phyloP scores from a whole-genome alignment of 1,140 invertebrate genomes.

The Halyomorpha halys region DNA sequence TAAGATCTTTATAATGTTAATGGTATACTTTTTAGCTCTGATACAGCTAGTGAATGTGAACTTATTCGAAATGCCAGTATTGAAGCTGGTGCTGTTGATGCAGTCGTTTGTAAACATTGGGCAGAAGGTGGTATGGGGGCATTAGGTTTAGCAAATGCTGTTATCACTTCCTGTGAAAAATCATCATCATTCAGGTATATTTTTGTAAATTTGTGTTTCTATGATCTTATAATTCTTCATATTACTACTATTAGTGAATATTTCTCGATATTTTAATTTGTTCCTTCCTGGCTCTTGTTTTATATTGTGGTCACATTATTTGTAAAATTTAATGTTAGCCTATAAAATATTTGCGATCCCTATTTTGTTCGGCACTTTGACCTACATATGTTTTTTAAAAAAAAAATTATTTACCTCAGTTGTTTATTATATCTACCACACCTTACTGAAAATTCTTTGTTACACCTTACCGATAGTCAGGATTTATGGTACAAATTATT shows the following conservation, averaged over 20 bases:
- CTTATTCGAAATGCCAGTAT: constrained; percentile 62
- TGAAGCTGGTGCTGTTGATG: constrained; percentile 72
- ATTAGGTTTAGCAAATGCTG: constrained; percentile 70
- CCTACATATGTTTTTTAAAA: too few relatives aligned
- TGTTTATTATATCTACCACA: too few relatives aligned
- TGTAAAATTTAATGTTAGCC: background rate
- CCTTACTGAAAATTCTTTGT: too few relatives aligned
- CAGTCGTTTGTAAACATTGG: constrained; percentile 85
- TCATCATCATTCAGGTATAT: constrained; percentile 40
- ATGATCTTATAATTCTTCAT: too few relatives aligned
- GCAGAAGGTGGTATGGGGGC: constrained; percentile 83
- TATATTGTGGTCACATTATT: background rate
- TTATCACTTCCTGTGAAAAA: constrained; percentile 60
- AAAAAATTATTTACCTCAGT: too few relatives aligned
- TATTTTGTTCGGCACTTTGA: background rate
- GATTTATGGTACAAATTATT: too few relatives aligned
- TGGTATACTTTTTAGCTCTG: constrained; percentile 38
- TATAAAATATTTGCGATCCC: background rate
- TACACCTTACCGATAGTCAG: too few relatives aligned
- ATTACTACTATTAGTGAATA: too few relatives aligned
- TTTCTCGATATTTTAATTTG: too few relatives aligned
- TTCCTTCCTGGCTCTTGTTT: too few relatives aligned
- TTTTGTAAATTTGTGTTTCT: too few relatives aligned
- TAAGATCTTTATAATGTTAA: too few relatives aligned
- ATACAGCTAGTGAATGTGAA: constrained; percentile 75